Base-by-base conservation (phyloP, 2,113 vertebrate genomes). In the Cyanoderma ruficeps region DNA sequence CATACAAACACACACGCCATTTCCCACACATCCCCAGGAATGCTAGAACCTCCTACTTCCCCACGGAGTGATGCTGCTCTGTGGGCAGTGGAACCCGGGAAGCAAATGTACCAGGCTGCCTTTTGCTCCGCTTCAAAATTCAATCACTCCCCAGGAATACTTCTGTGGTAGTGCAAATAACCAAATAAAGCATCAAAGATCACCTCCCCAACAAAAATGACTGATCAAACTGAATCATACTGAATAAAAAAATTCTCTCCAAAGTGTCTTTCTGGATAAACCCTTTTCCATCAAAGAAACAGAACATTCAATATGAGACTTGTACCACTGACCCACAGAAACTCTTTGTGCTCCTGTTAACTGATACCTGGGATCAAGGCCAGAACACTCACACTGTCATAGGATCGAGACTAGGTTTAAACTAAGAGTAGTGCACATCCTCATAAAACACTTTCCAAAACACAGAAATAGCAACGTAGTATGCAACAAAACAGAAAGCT, bases 1-100 rank as follows among this genome's bases (percentile, higher is more conserved):
- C 97, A 97, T 93, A 94, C 94, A 97, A 97, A 97, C 97, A 97
- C 75, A 95, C 94, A 96, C 41, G 92, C 94, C 72, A 92, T 97
- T 96, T 96, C 96, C 97, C 97, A 96, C 97, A 96, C 15, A 21
- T 83, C 96, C 95, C 80, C 77, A 94, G 90, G 94, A 96, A 97
- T 97, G 95, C 74, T 94, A 90, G 94, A 85, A 95, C 65, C 89
- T 91, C 87, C 92, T 86, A 82, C 86, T 94, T 95, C 90, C 87
- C 95, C 76, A 94, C 8, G 82, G 92, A 95, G 89, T 67, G 92
- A 94, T 93, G 93, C 92, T 94, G 84, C 81, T 94, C 94, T 95
- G 87, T 94, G 95, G 94, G 89, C 78, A 90, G 24, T 46, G 87
- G 87, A 91, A 93, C 64, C 65, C 35, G 92, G 92, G 93, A 93